These are phyloP conservation scores for Psilopsiagon aurifrons DNA, from an alignment of 2,113 vertebrate species.

Conservation along the genomic window DNA sequence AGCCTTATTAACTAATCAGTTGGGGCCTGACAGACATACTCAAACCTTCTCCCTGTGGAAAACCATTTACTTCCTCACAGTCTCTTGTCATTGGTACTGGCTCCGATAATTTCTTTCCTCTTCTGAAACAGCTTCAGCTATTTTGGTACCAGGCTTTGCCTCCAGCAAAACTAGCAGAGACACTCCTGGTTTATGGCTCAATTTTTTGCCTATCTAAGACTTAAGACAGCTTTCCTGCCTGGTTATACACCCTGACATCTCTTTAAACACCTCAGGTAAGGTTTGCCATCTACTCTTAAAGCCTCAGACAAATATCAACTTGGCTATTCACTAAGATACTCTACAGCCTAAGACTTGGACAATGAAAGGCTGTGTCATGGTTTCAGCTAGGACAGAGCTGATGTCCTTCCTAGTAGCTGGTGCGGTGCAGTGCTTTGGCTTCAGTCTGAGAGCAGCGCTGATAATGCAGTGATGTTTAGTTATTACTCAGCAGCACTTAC, in stretches of 20 bases:
- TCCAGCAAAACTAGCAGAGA: not conserved
- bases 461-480: not conserved
- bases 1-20: not conserved
- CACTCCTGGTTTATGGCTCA: not conserved
- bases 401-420: not conserved
- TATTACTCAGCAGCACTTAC: not conserved
- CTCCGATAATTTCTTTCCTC: not conserved
- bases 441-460: not conserved
- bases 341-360: not conserved
- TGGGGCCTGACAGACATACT: not conserved
- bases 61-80: not conserved
- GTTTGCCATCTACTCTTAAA: not conserved
- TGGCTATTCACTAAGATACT: not conserved
- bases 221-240: not conserved
- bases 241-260: not conserved
- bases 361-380: not conserved
- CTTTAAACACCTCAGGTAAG: not conserved
- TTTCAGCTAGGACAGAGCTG: not conserved
- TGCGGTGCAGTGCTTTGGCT: not conserved
- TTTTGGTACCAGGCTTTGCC: not conserved
- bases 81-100: not conserved
- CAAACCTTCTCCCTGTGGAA: not conserved
- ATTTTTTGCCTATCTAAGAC: not conserved
- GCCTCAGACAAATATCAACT: not conserved
- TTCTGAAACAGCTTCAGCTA: not conserved